Conservation (phyloP, 2,113 vertebrate species). For the Misgurnus mizolepis region DNA sequence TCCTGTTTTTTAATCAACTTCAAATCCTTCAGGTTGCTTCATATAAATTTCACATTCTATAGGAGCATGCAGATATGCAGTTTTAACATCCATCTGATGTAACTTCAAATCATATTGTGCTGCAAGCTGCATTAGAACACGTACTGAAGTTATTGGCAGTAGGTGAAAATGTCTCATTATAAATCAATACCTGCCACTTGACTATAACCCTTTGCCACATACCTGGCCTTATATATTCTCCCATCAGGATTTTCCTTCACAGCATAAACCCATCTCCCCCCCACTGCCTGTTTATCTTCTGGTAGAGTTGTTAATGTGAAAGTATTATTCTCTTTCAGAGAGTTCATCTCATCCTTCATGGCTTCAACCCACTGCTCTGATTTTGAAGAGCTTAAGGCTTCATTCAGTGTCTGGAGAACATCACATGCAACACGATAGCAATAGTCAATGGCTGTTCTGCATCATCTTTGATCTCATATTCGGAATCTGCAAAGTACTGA, state of each 20-base stretch:
- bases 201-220: conserved; percentile 42
- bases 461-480: neutral
- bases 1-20: neutral
- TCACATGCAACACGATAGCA: neutral
- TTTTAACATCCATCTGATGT: conserved; percentile 26
- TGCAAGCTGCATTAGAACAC: conserved; percentile 16
- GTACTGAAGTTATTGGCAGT: conserved; percentile 15
- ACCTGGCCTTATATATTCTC: neutral
- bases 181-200: conserved; percentile 29
- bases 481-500: neutral
- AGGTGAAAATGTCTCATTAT: conserved; percentile 12
- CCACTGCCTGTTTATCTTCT: neutral
- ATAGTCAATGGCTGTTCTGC: conserved; percentile 19
- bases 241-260: too few relatives aligned
- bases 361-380: conserved; percentile 2
- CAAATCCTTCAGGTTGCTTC: conserved; percentile 16
- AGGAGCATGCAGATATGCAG: conserved; percentile 16
- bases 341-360: conserved; percentile 17
- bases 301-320: neutral
- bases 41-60: conserved; percentile 34
- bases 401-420: neutral
- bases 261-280: too few relatives aligned
- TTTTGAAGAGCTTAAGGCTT: neutral
- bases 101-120: neutral
- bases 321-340: neutral